Evolutionary conservation across 2,113 vertebrate genomes (phyloP).

Genomic region (Atrichornis clamosus): DNA sequence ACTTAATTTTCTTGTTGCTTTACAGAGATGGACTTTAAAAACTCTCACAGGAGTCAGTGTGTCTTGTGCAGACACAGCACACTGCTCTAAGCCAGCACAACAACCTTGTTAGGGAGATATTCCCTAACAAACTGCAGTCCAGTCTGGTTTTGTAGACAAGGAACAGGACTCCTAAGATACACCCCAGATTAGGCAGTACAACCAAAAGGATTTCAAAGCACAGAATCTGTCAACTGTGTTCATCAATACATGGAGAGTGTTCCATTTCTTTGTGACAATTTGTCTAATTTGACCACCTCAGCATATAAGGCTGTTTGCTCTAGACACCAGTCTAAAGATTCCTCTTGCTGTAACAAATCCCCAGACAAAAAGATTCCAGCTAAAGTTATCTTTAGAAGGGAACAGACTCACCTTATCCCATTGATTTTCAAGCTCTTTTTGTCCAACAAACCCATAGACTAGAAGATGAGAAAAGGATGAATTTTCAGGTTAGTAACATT

Average conservation of each 20-base stretch:
- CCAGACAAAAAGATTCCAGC: neutral
- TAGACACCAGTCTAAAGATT: neutral
- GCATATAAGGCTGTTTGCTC: neutral
- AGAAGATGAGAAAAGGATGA: neutral
- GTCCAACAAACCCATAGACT: constrained; percentile 98
- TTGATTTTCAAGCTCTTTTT: constrained; percentile 98
- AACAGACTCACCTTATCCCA: constrained; percentile 89
- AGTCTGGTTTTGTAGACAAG: neutral
- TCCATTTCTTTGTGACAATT: neutral
- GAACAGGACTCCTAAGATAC: neutral
- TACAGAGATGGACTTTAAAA: neutral
- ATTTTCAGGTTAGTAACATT: neutral
- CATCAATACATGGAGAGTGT: neutral
- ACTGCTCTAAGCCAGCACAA: neutral
- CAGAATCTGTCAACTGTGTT: neutral
- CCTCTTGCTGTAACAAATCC: neutral
- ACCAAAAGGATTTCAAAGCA: neutral
- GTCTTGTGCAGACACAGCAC: neutral
- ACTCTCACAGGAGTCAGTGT: neutral
- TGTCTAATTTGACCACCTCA: neutral
- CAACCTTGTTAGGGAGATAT: neutral
- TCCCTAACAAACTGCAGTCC: neutral
- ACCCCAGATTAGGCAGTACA: neutral
- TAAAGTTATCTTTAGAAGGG: neutral
- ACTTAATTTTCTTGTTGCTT: neutral